Conservation (phyloP, 2,797 vertebrate species). For the Artibeus jamaicensis region DNA sequence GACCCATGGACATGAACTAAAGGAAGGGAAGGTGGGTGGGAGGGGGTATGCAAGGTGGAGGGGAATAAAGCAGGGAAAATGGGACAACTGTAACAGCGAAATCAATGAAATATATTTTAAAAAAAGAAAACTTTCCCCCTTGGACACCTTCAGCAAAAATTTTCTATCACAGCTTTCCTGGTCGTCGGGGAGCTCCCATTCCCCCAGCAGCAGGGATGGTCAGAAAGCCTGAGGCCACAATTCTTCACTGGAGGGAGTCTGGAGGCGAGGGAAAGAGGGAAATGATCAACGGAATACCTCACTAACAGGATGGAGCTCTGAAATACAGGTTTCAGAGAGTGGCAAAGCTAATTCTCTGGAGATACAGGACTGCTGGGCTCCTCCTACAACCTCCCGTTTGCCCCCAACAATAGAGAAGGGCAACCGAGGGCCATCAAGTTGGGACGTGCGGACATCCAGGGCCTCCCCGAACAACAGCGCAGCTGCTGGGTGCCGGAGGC, state of each 20-base stretch:
- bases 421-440: background rate
- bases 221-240: background rate
- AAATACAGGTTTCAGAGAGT: background rate
- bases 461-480: background rate
- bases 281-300: background rate
- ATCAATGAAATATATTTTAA: too few species aligned
- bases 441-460: background rate
- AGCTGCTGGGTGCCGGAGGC: background rate
- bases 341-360: background rate
- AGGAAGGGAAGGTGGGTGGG: too few species aligned
- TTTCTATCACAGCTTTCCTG: background rate
- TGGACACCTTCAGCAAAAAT: background rate
- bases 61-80: too few species aligned
- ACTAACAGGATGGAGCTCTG: background rate
- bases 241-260: background rate
- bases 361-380: background rate
- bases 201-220: background rate
- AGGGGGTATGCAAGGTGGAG: too few species aligned
- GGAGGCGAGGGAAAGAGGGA: background rate
- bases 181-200: background rate
- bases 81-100: too few species aligned
- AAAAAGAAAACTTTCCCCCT: background rate
- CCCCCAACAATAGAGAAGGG: too few species aligned
- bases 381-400: background rate
- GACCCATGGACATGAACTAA: too few species aligned